phyloP scores from a whole-genome alignment of 2,888 invertebrate species.

The Apamea monoglypha region DNA sequence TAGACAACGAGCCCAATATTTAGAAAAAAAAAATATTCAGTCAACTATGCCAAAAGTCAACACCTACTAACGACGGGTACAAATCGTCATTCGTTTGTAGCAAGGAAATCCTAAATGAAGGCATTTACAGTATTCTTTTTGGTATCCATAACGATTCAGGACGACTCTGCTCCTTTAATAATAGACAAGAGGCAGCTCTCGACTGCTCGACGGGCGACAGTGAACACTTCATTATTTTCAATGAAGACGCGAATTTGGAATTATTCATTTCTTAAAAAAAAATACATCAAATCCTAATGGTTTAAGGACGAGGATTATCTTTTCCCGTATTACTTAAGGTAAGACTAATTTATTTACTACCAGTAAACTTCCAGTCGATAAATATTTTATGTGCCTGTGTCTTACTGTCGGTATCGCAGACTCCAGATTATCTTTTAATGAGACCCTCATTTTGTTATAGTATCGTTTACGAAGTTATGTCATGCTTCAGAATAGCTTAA shows the following conservation, averaged over 20 bases:
- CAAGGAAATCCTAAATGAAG: conserved; percentile 70
- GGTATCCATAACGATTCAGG: conserved; percentile 74
- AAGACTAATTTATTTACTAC: background rate
- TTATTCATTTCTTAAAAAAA: background rate
- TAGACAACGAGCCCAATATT: background rate
- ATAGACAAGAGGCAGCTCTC: conserved; percentile 74
- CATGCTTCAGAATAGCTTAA: no score
- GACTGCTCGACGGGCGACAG: conserved; percentile 68
- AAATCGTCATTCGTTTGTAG: conserved; percentile 72
- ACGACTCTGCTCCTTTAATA: conserved; percentile 75
- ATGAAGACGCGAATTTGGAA: conserved; percentile 28
- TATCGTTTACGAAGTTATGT: background rate
- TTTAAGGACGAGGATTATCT: background rate
- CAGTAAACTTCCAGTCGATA: background rate
- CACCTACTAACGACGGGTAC: conserved; percentile 67
- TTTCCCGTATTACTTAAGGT: background rate
- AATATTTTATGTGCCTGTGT: conserved; percentile 8
- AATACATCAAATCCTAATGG: no score
- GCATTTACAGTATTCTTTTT: conserved; percentile 74
- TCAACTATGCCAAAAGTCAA: conserved; percentile 1
- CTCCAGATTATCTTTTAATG: conserved; percentile 15
- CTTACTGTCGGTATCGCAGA: background rate
- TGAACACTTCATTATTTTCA: conserved; percentile 80
- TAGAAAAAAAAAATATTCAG: background rate
- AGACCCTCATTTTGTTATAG: background rate